phyloP scores from a whole-genome alignment of 2,797 vertebrate genomes.

The Numenius phaeopus region DNA sequence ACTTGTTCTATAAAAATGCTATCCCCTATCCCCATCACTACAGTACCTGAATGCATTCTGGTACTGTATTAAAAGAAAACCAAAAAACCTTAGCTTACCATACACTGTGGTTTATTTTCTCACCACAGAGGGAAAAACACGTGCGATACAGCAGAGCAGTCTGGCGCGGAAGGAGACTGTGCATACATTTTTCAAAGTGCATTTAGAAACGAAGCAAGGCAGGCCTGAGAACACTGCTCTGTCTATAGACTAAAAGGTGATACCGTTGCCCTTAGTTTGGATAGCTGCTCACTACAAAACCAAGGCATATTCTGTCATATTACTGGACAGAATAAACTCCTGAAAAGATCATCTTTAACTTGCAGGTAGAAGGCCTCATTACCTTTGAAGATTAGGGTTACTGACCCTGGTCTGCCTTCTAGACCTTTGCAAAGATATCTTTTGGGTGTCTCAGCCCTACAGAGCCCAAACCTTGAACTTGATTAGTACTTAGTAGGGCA shows the following conservation, averaged over 20 bases:
- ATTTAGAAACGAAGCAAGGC: background rate
- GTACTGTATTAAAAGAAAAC: background rate
- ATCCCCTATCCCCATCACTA: background rate
- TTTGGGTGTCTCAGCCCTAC: background rate
- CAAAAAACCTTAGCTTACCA: background rate
- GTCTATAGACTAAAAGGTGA: background rate
- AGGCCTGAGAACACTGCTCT: background rate
- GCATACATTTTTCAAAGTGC: background rate
- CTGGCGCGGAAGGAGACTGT: background rate
- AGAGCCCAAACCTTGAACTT: background rate
- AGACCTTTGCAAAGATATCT: background rate
- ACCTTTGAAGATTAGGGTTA: background rate
- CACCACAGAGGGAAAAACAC: background rate
- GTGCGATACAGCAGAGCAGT: background rate
- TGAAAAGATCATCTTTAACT: background rate
- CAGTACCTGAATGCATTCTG: background rate
- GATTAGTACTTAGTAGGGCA: background rate
- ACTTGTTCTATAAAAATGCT: background rate
- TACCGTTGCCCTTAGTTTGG: background rate
- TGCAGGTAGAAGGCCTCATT: background rate
- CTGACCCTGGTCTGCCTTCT: background rate
- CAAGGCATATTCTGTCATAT: background rate
- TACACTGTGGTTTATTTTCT: background rate
- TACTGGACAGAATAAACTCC: background rate
- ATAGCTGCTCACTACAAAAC: background rate